Percentiles rank a stretch among this genome's conserved stretches.
Conservation (phyloP, 2,888 invertebrate species). For the Macaria notata region DNA sequence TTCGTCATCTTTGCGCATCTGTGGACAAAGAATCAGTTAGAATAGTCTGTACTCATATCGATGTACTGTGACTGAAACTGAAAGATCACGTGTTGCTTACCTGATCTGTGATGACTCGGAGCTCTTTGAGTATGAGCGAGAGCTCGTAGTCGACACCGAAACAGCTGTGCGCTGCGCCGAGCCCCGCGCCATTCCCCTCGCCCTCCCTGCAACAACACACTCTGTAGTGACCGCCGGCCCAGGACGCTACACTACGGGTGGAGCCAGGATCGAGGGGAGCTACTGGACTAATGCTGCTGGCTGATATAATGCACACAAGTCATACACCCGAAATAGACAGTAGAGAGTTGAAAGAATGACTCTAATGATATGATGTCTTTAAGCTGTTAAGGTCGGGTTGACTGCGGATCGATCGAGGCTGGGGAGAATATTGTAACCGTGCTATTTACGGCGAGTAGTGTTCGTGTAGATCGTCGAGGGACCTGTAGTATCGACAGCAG, state of each 20-base stretch:
- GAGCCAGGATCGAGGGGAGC: conserved; percentile 74
- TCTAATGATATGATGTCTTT: conserved; percentile 39
- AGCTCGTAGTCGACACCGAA: conserved; percentile 97
- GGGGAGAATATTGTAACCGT: conserved; percentile 79
- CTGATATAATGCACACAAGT: conserved; percentile 52
- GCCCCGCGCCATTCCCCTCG: conserved; percentile 87
- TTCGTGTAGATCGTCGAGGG: conserved; percentile 83
- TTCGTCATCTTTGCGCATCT: conserved; percentile 97
- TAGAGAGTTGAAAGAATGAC: conserved; percentile 45
- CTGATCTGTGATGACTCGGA: conserved; percentile 95
- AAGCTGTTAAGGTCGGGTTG: conserved; percentile 73
- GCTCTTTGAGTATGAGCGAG: conserved; percentile 96
- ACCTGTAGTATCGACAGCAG: conserved; percentile 91
- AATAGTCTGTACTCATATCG: no score
- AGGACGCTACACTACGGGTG: conserved; percentile 72
- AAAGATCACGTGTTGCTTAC: conserved; percentile 57
- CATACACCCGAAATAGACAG: conserved; percentile 60
- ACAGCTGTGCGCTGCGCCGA: conserved; percentile 90
- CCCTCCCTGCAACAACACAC: conserved; percentile 71
- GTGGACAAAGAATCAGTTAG: conserved; percentile 49
- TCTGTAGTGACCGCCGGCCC: conserved; percentile 72
- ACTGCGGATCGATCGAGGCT: conserved; percentile 77
- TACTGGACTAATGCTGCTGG: conserved; percentile 69
- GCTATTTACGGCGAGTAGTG: conserved; percentile 82
- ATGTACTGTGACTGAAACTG: no score